Evolutionary conservation across 2,797 vertebrate genomes (phyloP), one percentile per base, ranked within the genome.

Genomic region (Propithecus deckenii): DNA sequence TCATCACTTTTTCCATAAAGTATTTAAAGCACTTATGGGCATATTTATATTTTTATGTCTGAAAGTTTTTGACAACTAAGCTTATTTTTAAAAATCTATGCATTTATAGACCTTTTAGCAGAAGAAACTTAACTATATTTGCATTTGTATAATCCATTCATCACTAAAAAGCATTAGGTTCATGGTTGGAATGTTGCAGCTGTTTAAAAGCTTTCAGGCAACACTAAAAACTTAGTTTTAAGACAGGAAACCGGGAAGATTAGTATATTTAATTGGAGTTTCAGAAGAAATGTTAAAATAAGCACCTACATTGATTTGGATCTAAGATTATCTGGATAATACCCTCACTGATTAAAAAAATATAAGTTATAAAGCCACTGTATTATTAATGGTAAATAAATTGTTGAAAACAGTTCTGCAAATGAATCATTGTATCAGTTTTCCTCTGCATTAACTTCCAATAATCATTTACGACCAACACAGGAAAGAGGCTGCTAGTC

Each of bases 211-310:
- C 79, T 92, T 74, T 32, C 13, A 79, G 72, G 74, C 65, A 91
- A 67, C 78, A 28, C 48, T 84, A 74, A 93, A 96, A 32, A 18
- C 46, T 76, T 0, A 12, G 20, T 52, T 97, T 97, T 88, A 97
- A 93, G 93, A 96, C 65, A 78, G 91, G 91, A 97, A 57, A 92
- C 32, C 69, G 38, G 91, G 28, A 57, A 91, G 57, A 76, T 84
- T 55, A 65, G 59, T 30, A n/a, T 76, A 90, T 91, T 93, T 97
- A 87, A 95, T 96, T 97, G 38, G 86, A 88, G 67, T 86, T 94
- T 94, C 35, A 72, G 22, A 61, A 30, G 25, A 71, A 72, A 89
- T 76, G 63, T 92, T 38, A 35, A 50, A 30, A 84, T 81, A 95
- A 88, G 10, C 72, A 86, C 92, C 61, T n/a, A 84, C 38, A 28